Conservation (phyloP, 1,140 invertebrate species). For the Drosophila mauritiana region DNA sequence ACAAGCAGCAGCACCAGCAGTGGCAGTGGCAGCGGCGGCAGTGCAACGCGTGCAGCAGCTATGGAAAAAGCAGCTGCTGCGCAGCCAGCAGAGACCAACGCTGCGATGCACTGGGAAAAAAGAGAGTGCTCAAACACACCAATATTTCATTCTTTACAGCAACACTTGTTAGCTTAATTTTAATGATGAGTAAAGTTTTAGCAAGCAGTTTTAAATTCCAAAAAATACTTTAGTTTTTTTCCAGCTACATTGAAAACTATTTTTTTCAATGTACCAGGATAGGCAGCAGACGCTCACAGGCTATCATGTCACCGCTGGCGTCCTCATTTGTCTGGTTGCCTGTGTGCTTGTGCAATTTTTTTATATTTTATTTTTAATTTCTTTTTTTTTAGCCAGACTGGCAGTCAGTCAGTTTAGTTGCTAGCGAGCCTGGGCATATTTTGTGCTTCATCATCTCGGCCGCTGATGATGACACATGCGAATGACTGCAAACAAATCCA, state of each 20-base stretch:
- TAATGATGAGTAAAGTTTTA: too few relatives aligned
- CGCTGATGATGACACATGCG: slow-evolving; percentile 77
- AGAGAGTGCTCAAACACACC: background rate
- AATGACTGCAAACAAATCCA: slow-evolving; percentile 74
- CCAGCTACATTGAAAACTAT: too few relatives aligned
- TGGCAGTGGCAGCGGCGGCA: slow-evolving; percentile 19
- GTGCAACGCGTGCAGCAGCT: slow-evolving; percentile 72
- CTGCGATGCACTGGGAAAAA: slow-evolving; percentile 4
- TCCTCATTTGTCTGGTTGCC: slow-evolving; percentile 77
- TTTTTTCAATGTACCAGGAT: slow-evolving; percentile 11
- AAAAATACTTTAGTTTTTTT: too few relatives aligned
- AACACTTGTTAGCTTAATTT: too few relatives aligned
- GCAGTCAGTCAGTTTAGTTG: slow-evolving; percentile 70
- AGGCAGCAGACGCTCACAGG: slow-evolving; percentile 57
- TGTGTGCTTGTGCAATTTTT: slow-evolving; percentile 50
- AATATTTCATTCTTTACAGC: background rate
- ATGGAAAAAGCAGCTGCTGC: slow-evolving; percentile 15
- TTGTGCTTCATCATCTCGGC: slow-evolving; percentile 67
- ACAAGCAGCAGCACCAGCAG: slow-evolving; percentile 4
- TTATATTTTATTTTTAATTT: slow-evolving; percentile 46
- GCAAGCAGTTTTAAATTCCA: too few relatives aligned
- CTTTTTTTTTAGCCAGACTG: slow-evolving; percentile 32
- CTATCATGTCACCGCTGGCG: slow-evolving; percentile 77
- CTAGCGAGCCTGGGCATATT: slow-evolving; percentile 65
- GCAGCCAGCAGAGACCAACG: slow-evolving; percentile 36